Evolutionary conservation across 35 echinoderm and acorn worm genomes (phyloP).

Genomic region (Lytechinus variegatus): DNA sequence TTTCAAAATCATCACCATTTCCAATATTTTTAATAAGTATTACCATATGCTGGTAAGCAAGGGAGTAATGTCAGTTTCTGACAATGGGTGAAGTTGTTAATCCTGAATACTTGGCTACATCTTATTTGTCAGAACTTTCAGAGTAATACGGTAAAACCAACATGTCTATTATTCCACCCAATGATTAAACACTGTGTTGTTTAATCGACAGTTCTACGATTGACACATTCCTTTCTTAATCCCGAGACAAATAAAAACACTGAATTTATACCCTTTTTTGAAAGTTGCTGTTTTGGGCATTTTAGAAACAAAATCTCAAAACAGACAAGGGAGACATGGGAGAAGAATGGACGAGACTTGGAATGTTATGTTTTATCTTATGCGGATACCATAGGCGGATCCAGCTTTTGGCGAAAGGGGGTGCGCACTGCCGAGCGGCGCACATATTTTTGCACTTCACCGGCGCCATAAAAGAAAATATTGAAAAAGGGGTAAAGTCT

Average conservation of each 20-base stretch:
- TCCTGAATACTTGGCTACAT: not conserved
- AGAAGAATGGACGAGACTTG: too few species aligned
- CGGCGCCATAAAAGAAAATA: too few species aligned
- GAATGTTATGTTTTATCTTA: too few species aligned
- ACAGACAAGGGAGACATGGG: too few species aligned
- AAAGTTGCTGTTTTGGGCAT: not conserved
- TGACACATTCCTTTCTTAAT: not conserved
- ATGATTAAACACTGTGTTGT: not conserved
- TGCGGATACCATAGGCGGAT: too few species aligned
- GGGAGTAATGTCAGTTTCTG: not conserved
- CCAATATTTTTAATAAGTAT: not conserved
- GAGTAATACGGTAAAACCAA: not conserved
- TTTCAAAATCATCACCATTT: not conserved
- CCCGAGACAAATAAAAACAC: not conserved
- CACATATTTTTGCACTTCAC: too few species aligned
- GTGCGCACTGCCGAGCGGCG: too few species aligned
- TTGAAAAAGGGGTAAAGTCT: too few species aligned
- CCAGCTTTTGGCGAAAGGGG: too few species aligned
- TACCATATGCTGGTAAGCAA: not conserved
- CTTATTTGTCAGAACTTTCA: not conserved
- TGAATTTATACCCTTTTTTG: not conserved
- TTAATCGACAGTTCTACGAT: not conserved
- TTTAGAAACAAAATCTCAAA: not conserved
- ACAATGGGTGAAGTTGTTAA: not conserved
- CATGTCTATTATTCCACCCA: not conserved